Evolutionary conservation across 2,888 invertebrate genomes (phyloP), one percentile per base, ranked within the genome.

Genomic region (Acleris holmiana): DNA sequence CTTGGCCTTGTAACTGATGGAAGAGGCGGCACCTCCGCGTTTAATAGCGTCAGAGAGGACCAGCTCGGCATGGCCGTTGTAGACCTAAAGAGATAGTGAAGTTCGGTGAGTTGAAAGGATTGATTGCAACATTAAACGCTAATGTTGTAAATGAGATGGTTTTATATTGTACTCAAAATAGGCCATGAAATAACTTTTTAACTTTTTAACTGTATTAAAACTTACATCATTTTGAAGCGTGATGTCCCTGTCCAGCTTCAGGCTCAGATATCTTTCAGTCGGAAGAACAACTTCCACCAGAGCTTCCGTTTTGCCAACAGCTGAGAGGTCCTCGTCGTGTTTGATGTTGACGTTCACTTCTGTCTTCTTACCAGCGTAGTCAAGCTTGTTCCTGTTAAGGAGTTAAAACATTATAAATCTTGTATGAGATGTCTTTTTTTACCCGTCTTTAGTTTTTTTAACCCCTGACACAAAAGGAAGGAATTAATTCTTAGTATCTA

Each of bases 211-310:
- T 8, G 2, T 0, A 29, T 23, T n/a, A n/a, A 44, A 41, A 82
- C 87, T 82, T 69, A 89, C 90, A 56, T 82, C 79, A 44, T 85
- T 74, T 40, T 78, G 82, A 0, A 71, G 57, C 1, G 67, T 70
- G 7, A 86, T 7, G 0, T 90, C 87, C 0, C 89, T 80, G 71
- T 92, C 78, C 5, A 86, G 66, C 66, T 89, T 91, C 17, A 91
- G 70, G 50, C 77, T 83, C 3, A 93, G 76, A 51, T 84, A 84
- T 2, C 93, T 77, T 51, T 91, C 89, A 8, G 85, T 87, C 1
- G 93, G 93, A 46, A 93, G 77, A 1, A 90, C 84, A 0, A 93
- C 48, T 56, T 93, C 93, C 0, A 89, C 73, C n/a, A 82, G 74
- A 1, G 79, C 83, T 29, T 78, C 74, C 0, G 76, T 76, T 63